Evolutionary conservation across 1,140 invertebrate species (phyloP).

Genomic region (Luehdorfia chinensis): DNA sequence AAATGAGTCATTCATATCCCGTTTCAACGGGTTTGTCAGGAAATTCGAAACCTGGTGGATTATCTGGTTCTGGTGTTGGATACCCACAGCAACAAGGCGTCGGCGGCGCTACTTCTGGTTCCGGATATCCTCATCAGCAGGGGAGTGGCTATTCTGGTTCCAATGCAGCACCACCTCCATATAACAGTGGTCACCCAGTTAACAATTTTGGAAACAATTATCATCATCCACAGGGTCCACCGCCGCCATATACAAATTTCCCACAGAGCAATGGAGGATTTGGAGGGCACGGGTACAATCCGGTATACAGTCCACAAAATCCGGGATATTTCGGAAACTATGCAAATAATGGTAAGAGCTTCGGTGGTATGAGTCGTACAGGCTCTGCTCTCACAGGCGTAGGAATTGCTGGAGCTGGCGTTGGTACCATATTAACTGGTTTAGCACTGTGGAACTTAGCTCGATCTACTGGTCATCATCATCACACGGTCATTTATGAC

Average conservation of each 20-base stretch:
- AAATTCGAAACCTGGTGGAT: constrained; percentile 24
- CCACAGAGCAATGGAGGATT: constrained; percentile 43
- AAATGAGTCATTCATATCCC: constrained; percentile 50
- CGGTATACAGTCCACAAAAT: constrained; percentile 40
- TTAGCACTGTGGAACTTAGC: constrained; percentile 74
- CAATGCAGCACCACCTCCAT: constrained; percentile 32
- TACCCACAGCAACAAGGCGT: constrained; percentile 21
- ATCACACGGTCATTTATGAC: constrained; percentile 67
- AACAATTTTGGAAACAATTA: constrained; percentile 40
- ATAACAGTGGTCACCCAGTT: constrained; percentile 26
- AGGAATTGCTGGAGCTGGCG: constrained; percentile 64
- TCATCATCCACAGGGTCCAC: constrained; percentile 51
- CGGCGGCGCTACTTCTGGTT: constrained; percentile 7
- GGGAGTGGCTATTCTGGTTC: constrained; percentile 34
- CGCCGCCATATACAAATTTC: constrained; percentile 46
- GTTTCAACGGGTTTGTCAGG: constrained; percentile 44
- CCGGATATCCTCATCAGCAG: constrained; percentile 29
- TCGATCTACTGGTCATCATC: constrained; percentile 58
- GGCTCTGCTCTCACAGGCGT: constrained; percentile 57
- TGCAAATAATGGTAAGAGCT: constrained; percentile 44
- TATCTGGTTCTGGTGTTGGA: constrained; percentile 26
- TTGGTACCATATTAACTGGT: constrained; percentile 70
- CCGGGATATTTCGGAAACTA: constrained; percentile 63
- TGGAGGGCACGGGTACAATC: constrained; percentile 30
- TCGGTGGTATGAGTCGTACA: constrained; percentile 50